A percentile compares a stretch with the other conserved stretches of the same genome.
Conservation (phyloP, 2,797 vertebrate genomes). For the Masticophis lateralis region DNA sequence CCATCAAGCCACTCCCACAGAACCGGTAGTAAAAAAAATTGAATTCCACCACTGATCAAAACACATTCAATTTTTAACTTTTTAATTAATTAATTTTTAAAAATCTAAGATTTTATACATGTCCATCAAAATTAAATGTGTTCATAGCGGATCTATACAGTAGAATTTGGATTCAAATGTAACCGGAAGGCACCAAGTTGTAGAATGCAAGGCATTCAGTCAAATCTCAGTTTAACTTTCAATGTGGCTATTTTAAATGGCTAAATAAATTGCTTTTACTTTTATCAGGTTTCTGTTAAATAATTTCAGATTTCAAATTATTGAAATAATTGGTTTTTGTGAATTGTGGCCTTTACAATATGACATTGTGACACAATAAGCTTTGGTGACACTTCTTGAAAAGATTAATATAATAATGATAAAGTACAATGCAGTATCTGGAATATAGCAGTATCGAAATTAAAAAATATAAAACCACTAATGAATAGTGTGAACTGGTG, state of each 20-base stretch:
- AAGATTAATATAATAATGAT: not conserved
- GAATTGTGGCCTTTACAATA: not conserved
- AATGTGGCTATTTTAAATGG: not conserved
- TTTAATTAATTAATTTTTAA: not conserved
- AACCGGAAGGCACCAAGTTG: not conserved
- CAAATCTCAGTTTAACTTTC: not conserved
- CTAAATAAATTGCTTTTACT: not conserved
- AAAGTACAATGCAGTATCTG: not conserved
- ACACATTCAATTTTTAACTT: not conserved
- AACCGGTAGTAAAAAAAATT: no score
- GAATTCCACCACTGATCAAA: not conserved
- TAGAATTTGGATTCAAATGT: not conserved
- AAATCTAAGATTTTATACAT: not conserved
- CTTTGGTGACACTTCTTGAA: not conserved
- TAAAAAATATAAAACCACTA: not conserved
- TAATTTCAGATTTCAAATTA: not conserved
- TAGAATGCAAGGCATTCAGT: not conserved
- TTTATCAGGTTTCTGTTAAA: not conserved
- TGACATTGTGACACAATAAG: not conserved
- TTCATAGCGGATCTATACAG: not conserved
- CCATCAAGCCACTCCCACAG: no score
- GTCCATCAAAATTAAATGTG: not conserved
- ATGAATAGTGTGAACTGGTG: rapidly evolving
- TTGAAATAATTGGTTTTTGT: not conserved
- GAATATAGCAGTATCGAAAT: not conserved